Base-by-base conservation (phyloP, 1,140 invertebrate species). In the Drosophila subobscura region DNA sequence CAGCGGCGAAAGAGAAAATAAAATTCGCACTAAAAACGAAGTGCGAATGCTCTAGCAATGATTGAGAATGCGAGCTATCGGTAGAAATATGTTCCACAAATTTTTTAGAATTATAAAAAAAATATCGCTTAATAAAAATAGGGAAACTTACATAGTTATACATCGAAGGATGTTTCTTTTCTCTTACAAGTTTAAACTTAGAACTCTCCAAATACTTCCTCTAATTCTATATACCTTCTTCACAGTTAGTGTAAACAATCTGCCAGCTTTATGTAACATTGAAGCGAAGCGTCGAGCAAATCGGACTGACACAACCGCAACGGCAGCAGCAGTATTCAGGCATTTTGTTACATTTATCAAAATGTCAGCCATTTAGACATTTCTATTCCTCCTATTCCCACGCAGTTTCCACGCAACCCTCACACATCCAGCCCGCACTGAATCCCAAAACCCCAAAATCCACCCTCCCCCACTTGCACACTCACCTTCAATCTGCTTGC, bases 401-500 rank as follows among this genome's bases (percentile, higher is more conserved):
- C 16, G 6, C 23, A 33, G 16, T 20, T 20, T 20, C 2, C 12
- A 29, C 14, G 2, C 5, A 7, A 10, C 20, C 3, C 10, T 3
- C 20, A 14, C 23, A 12, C 10, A 3, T 8, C 4, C 3, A 10
- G 4, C 33, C 33, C 10, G 16, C 16, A 20, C 16, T 20, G 16
- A 20, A 20, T 20, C 16, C 16, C 16, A 20, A 37, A 10, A 27
- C 25, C 1, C 8, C 33, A 33, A 29, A 12, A 20, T 1, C 16
- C 6, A 12, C 14, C 12, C 23, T 10, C 47, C 37, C 16, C 16
- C 8, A 14, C 8, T 40, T 8, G 16, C 25, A 88, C 83, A 88
- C 83, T 86, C 92, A 95, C 94, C 96, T 94, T 97, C 96, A 90
- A 97, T 95, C 92, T 97, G 96, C 91, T 97, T 97, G 60, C 95